Evolutionary conservation across 2,888 invertebrate genomes (phyloP).

Genomic region (Idaea biselata): DNA sequence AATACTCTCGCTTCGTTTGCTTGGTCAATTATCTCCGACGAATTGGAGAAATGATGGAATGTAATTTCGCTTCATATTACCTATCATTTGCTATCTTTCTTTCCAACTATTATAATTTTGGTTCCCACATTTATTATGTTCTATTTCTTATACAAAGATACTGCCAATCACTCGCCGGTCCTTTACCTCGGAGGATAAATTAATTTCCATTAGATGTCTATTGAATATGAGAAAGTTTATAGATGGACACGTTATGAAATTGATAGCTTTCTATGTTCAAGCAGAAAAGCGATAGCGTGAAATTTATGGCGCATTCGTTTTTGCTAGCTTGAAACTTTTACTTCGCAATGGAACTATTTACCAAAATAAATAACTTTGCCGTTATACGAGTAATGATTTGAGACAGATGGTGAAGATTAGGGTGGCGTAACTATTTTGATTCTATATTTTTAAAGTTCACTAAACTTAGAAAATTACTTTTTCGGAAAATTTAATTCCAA

Average conservation of each 20-base stretch:
- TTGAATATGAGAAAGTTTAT: slow-evolving; percentile 41
- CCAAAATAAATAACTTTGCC: not conserved
- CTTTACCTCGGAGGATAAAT: not conserved
- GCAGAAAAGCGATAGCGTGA: slow-evolving; percentile 42
- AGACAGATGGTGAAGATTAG: not conserved
- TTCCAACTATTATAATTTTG: slow-evolving; percentile 3
- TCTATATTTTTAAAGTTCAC: not conserved
- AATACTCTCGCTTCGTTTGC: slow-evolving; percentile 65
- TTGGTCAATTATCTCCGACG: slow-evolving; percentile 64
- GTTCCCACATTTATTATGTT: slow-evolving; percentile 3
- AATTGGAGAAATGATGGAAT: slow-evolving; percentile 49
- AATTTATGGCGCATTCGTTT: slow-evolving; percentile 52
- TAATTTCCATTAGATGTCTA: slow-evolving; percentile 34
- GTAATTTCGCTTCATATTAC: slow-evolving; percentile 13
- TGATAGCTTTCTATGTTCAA: slow-evolving; percentile 48
- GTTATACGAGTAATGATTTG: not conserved
- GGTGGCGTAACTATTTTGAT: no score
- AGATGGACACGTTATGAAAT: slow-evolving; percentile 48
- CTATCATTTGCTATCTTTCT: slow-evolving; percentile 11
- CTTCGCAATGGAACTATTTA: slow-evolving; percentile 3
- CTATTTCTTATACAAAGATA: not conserved
- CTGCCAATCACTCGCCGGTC: not conserved
- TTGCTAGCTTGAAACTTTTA: slow-evolving; percentile 37
- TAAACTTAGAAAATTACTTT: no score
- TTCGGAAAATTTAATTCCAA: no score